Conservation (phyloP, 2,113 vertebrate genomes). For the Rissa tridactyla region DNA sequence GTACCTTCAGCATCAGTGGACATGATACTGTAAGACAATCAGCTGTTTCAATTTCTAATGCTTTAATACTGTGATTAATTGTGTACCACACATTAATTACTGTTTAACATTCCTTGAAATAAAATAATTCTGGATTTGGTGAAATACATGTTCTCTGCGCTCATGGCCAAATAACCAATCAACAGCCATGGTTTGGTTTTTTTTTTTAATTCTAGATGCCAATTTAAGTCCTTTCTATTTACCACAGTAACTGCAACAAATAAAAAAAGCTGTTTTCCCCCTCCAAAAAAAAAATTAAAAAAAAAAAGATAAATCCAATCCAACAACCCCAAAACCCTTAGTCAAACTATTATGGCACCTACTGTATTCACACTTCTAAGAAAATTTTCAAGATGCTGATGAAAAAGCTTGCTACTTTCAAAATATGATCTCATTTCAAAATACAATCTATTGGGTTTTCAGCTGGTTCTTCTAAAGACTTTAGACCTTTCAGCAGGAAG, state of each 20-base stretch:
- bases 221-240: neutral
- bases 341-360: neutral
- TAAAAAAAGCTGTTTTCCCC: neutral
- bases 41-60: neutral
- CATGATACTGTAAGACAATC: neutral
- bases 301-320: neutral
- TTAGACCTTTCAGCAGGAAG: neutral
- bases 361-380: neutral
- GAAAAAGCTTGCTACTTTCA: neutral
- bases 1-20: neutral
- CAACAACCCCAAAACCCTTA: neutral
- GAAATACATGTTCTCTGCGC: neutral
- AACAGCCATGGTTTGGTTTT: neutral
- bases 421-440: neutral
- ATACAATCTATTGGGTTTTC: neutral
- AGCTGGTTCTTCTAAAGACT: neutral
- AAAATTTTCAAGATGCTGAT: neutral
- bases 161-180: neutral
- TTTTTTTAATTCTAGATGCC: neutral
- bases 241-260: neutral
- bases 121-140: neutral
- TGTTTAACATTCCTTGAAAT: neutral
- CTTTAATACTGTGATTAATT: neutral
- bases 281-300: too few relatives aligned
- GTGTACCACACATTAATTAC: neutral